Conservation (phyloP, 1,140 invertebrate species). For the Eufriesea mexicana region DNA sequence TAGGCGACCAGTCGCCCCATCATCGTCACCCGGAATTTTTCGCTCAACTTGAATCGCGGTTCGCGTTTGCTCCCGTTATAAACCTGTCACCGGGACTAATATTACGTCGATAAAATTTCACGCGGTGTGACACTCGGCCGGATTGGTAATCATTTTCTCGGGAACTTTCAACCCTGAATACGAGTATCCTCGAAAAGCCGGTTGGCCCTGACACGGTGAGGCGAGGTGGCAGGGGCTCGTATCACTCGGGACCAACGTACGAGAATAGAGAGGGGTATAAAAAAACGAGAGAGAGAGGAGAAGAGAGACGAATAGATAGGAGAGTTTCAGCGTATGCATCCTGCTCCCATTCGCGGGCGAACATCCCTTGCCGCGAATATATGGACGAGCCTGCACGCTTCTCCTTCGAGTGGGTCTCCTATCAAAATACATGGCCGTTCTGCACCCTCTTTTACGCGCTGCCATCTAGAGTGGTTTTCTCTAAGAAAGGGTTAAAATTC, state of each 20-base stretch:
- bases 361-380: conserved; percentile 18
- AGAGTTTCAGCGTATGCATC: not conserved
- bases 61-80: conserved; percentile 33
- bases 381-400: conserved; percentile 31
- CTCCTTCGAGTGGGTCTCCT: conserved; percentile 51
- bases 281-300: not conserved
- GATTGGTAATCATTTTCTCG: conserved; percentile 46
- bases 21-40: not conserved
- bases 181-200: conserved; percentile 34
- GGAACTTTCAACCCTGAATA: conserved; percentile 36
- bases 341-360: not conserved
- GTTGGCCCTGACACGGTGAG: conserved; percentile 22
- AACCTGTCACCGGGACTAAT: conserved; percentile 33
- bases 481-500: conserved; percentile 23
- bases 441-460: conserved; percentile 49
- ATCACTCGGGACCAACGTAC: not conserved
- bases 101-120: conserved; percentile 48
- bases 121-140: conserved; percentile 31
- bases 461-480: not conserved
- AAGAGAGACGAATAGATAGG: not conserved
- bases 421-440: conserved; percentile 63
- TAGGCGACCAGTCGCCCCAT: not conserved
- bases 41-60: conserved; percentile 13
- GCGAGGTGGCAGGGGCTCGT: not conserved
- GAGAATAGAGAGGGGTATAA: conserved; percentile 27